Conservation (phyloP, 2,797 vertebrate genomes). For the Syngnathus acus region DNA sequence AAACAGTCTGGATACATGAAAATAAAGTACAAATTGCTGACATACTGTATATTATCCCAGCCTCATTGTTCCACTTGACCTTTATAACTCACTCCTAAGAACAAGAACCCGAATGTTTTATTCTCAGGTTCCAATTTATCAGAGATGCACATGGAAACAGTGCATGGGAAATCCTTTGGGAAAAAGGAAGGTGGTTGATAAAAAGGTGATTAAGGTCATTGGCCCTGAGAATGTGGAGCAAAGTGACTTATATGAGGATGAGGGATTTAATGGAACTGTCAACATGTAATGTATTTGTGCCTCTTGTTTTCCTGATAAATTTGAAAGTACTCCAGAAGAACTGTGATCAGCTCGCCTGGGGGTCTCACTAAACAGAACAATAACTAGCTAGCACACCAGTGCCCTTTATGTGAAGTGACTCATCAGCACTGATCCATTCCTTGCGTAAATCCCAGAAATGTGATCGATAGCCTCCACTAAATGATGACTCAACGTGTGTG, state of each 20-base stretch:
- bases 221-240: constrained; percentile 38
- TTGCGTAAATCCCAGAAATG: constrained; percentile 61
- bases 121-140: constrained; percentile 14
- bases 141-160: constrained; percentile 11
- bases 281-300: constrained; percentile 18
- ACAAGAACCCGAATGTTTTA: constrained; percentile 13
- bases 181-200: constrained; percentile 34
- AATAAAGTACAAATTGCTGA: constrained; percentile 40
- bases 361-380: background rate
- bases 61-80: constrained; percentile 43
- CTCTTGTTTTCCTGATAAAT: background rate
- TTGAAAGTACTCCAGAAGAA: background rate
- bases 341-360: background rate
- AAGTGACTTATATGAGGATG: constrained; percentile 34
- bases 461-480: constrained; percentile 58
- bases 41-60: constrained; percentile 33
- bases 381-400: background rate
- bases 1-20: constrained; percentile 20
- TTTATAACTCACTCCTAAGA: constrained; percentile 31
- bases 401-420: constrained; percentile 31
- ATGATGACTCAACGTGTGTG: constrained; percentile 25
- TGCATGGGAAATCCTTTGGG: constrained; percentile 23
- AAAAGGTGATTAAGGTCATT: constrained; percentile 49
- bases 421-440: constrained; percentile 51
- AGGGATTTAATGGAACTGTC: constrained; percentile 43